A percentile compares a stretch with the other conserved stretches of the same genome.
Conservation (phyloP, 2,888 invertebrate genomes). For the Cerastoderma edule region DNA sequence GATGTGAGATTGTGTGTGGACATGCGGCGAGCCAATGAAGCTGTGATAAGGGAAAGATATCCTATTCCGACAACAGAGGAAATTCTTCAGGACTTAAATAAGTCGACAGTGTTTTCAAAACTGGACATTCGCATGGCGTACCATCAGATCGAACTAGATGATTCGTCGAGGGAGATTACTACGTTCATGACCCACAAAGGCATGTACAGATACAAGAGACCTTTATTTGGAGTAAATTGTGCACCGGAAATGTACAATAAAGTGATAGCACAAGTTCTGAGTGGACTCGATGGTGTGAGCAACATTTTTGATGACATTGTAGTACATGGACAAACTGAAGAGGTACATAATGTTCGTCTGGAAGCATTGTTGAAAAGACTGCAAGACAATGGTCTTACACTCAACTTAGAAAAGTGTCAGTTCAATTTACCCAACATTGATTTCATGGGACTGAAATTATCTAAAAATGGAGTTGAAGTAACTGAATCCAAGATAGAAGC, state of each 20-base stretch:
- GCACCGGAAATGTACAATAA: conserved; percentile 64
- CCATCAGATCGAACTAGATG: conserved; percentile 63
- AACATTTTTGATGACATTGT: conserved; percentile 63
- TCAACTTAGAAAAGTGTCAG: conserved; percentile 51
- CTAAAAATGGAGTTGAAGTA: conserved; percentile 41
- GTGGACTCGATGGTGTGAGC: conserved; percentile 33
- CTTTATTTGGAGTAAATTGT: conserved; percentile 61
- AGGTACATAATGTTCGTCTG: conserved; percentile 50
- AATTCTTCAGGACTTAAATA: conserved; percentile 43
- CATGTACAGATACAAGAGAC: conserved; percentile 57
- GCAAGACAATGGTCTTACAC: conserved; percentile 39
- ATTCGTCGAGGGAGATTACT: conserved; percentile 64
- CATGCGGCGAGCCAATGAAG: conserved; percentile 52
- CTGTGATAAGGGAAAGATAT: conserved; percentile 41
- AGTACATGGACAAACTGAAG: conserved; percentile 42
- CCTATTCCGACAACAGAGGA: conserved; percentile 53
- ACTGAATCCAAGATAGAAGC: conserved; percentile 41
- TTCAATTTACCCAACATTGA: conserved; percentile 42
- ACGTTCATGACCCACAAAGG: conserved; percentile 66
- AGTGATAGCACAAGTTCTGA: conserved; percentile 43
- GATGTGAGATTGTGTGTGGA: conserved; percentile 57
- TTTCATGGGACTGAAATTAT: conserved; percentile 51
- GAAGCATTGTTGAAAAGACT: conserved; percentile 26
- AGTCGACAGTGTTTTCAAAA: conserved; percentile 59
- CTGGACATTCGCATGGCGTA: conserved; percentile 67